Evolutionary conservation across 2,797 vertebrate genomes (phyloP).

Genomic region (Pangasius mekongensis): DNA sequence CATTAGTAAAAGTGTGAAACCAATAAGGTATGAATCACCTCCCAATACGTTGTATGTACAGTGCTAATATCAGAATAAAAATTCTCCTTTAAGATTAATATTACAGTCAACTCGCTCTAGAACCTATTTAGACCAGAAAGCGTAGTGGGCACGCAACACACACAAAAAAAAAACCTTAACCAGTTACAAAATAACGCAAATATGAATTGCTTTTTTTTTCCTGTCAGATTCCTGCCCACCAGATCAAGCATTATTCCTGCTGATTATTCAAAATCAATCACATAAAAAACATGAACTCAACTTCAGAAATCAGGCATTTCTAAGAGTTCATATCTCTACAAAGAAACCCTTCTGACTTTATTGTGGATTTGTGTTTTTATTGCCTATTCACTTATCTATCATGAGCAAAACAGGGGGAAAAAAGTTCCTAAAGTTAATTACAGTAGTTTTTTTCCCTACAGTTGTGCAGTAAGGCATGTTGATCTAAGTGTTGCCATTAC

Average conservation of each 20-base stretch:
- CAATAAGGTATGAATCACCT: neutral
- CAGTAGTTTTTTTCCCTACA: slow-evolving; percentile 4
- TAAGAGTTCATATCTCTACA: neutral
- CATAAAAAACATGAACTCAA: neutral
- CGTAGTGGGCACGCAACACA: neutral
- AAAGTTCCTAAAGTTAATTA: neutral
- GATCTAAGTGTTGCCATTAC: slow-evolving; percentile 60
- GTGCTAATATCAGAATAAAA: neutral
- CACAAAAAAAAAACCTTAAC: neutral
- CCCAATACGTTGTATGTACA: neutral
- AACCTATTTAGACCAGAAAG: neutral
- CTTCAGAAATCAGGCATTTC: too few species aligned
- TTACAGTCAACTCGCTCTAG: neutral
- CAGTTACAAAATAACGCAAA: neutral
- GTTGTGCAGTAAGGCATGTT: slow-evolving; percentile 32
- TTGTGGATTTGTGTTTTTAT: neutral
- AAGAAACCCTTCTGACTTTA: neutral
- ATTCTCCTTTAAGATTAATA: neutral
- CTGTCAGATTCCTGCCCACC: neutral
- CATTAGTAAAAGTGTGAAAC: neutral
- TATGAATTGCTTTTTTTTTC: too few species aligned
- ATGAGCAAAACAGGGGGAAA: neutral
- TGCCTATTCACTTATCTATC: neutral
- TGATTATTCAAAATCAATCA: neutral
- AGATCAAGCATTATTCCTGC: neutral